Evolutionary conservation across 1,140 invertebrate species (phyloP).

Genomic region (Chionoecetes opilio): DNA sequence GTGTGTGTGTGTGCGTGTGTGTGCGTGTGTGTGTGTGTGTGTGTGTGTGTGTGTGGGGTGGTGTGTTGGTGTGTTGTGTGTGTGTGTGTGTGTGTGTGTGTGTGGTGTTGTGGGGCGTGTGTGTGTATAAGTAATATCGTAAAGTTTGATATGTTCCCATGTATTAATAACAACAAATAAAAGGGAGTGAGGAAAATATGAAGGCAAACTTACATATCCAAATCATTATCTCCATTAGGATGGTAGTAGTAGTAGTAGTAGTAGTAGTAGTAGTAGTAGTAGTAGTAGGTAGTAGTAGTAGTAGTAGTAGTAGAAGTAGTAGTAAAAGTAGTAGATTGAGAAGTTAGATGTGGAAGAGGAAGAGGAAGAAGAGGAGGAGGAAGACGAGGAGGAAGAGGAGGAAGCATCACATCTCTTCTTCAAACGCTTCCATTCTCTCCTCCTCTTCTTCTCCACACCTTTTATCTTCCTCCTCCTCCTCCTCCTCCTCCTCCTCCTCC

Average conservation of each 20-base stretch:
- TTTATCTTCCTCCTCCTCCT: constrained; percentile 38
- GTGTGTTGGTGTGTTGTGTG: no score
- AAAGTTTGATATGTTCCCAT: no score
- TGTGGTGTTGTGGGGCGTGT: no score
- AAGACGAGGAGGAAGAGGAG: neutral
- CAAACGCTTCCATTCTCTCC: constrained; percentile 1
- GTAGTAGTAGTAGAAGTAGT: neutral
- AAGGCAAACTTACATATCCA: no score
- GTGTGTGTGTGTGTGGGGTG: no score
- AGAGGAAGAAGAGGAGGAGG: neutral
- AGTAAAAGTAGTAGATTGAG: neutral
- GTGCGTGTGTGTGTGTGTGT: no score
- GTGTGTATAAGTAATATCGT: no score
- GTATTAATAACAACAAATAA: no score
- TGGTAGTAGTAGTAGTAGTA: neutral
- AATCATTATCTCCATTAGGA: no score
- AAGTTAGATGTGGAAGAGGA: neutral
- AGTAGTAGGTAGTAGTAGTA: neutral
- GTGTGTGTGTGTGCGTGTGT: no score
- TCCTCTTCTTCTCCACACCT: neutral
- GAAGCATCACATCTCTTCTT: neutral
- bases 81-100: no score
- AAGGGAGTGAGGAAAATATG: no score
- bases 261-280: constrained; percentile 23
- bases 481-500: constrained; percentile 13